A percentile compares a stretch with the other conserved stretches of the same genome.
These are phyloP conservation scores for Condylostylus longicornis DNA, from an alignment of 1,140 invertebrate genomes.

Conservation along the genomic window DNA sequence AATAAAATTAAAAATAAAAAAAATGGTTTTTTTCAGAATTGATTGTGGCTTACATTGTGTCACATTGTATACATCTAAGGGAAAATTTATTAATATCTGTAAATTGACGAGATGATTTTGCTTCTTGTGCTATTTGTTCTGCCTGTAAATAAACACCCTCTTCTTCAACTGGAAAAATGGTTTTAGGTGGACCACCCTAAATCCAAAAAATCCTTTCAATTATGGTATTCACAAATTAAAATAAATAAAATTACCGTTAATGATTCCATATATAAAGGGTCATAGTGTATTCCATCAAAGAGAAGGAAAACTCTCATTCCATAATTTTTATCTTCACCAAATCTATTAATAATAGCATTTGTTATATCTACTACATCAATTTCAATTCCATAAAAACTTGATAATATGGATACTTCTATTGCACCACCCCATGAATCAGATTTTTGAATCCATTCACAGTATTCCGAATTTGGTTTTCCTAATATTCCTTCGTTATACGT, in stretches of 20 bases:
- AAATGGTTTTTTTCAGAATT: too few species aligned
- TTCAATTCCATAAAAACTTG: constrained; percentile 75
- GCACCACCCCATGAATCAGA: constrained; percentile 86
- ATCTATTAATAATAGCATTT: constrained; percentile 77
- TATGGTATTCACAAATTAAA: too few species aligned
- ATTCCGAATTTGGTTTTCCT: constrained; percentile 70
- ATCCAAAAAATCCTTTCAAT: too few species aligned
- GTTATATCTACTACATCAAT: constrained; percentile 88
- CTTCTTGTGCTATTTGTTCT: constrained; percentile 68
- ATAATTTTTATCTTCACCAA: constrained; percentile 86
- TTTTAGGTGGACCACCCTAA: constrained; percentile 53
- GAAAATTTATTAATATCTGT: constrained; percentile 81
- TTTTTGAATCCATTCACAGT: constrained; percentile 74
- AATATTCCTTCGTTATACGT: constrained; percentile 76
- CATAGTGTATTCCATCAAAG: constrained; percentile 95
- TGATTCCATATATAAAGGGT: constrained; percentile 77
- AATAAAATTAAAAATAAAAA: too few species aligned
- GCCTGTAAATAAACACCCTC: constrained; percentile 58
- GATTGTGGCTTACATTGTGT: too few species aligned
- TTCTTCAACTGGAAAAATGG: constrained; percentile 67
- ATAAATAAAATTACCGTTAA: constrained; percentile 37
- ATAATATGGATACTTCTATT: constrained; percentile 84
- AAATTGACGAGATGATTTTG: constrained; percentile 67
- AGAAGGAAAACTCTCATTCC: constrained; percentile 71
- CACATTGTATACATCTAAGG: constrained; percentile 66